Percentiles rank a stretch among this genome's conserved stretches.
Evolutionary conservation across 2,888 invertebrate genomes (phyloP).

Genomic region (Acleris literana): DNA sequence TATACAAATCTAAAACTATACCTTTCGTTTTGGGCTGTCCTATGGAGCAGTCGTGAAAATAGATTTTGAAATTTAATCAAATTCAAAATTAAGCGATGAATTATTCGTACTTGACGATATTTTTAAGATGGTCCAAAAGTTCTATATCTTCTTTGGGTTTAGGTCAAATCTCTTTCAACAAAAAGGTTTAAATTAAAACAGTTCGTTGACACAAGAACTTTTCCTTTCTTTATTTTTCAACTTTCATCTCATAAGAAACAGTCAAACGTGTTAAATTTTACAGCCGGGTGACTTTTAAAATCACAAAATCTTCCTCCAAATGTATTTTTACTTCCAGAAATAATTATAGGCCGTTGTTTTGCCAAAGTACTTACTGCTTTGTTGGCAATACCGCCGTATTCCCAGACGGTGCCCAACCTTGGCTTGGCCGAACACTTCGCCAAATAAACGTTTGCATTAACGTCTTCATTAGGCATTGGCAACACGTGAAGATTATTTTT

Average conservation of each 20-base stretch:
- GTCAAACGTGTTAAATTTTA: too few species aligned
- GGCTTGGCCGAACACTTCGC: conserved; percentile 12
- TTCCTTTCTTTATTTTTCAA: background rate
- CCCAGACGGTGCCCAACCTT: conserved; percentile 21
- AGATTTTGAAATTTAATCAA: too few species aligned
- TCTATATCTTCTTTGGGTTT: too few species aligned
- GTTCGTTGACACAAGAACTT: too few species aligned
- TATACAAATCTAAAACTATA: too few species aligned
- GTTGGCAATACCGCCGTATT: conserved; percentile 25
- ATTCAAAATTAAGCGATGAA: too few species aligned
- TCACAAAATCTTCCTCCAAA: background rate
- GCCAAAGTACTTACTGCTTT: conserved; percentile 22
- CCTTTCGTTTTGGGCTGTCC: too few species aligned
- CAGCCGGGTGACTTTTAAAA: background rate
- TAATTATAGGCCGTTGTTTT: conserved; percentile 21
- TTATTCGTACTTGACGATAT: too few species aligned
- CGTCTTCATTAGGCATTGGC: conserved; percentile 25
- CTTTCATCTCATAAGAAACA: background rate
- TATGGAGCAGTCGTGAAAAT: too few species aligned
- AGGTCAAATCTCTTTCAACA: too few species aligned
- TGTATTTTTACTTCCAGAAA: conserved; percentile 17
- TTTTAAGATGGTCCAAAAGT: too few species aligned
- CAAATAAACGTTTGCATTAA: conserved; percentile 18
- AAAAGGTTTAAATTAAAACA: too few species aligned
- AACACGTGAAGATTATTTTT: conserved; percentile 19